Evolutionary conservation across 92 coral and sea anemone species (phyloP), one percentile per base, ranked within the genome.

Genomic region (Epizoanthus ramosus): DNA sequence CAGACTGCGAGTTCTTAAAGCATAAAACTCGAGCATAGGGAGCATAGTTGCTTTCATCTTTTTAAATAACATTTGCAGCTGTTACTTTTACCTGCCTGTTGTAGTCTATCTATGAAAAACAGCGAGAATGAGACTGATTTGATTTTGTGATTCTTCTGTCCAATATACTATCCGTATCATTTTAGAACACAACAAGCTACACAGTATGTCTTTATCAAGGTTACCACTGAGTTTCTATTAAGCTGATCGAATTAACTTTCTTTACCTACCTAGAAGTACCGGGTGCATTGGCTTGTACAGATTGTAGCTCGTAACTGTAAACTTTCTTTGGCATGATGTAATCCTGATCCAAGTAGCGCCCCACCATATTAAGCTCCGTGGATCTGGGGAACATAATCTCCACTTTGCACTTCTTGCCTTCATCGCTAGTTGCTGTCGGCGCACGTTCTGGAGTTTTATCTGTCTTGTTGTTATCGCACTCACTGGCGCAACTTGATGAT

Each of bases 251-350:
- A 57, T 17, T 71, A 47, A 9, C 6, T 43, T 43, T 13, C 41
- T 70, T 5, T 43, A 21, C 64, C 57, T 24, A 74, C 79, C 79
- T 74, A 53, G 79, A 54, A 28, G 79, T 74, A 6, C 63, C 47
- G 5, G 79, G 79, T 74, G 33, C 79, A 22, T 54, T 74, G 13
- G 9, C 19, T 56, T 53, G 41, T 52, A 22, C 43, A 17, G 39
- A 18, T 74, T 74, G 47, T 18, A 74, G 6, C 50, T 74, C 25
- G 47, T 74, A 56, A 16, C 35, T 74, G 65, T 74, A 74, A 9
- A 7, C 7, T 16, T 31, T 28, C 31, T 1, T 74, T 6, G 79
- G 63, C 63, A 74, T 74, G 50, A 74, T 52, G 50, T 54, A 18
- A 6, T 74, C 65, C 33, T 67, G 72, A 16, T 18, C 47, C 43